phyloP scores from a whole-genome alignment of 1,140 invertebrate genomes.

The Drosophila seguyi region DNA sequence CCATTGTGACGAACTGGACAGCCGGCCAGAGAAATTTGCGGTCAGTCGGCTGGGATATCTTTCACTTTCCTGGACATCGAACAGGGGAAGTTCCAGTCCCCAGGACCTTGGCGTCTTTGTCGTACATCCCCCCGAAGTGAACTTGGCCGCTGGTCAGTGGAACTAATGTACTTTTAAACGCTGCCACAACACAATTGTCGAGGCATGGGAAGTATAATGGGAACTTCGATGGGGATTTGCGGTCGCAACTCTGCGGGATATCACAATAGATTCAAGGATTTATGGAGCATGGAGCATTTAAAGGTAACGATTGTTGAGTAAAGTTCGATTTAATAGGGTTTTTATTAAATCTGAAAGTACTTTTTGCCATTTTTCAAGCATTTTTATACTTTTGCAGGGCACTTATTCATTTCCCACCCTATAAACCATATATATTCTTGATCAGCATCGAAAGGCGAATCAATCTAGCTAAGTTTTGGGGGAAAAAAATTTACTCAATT shows the following conservation, averaged over 20 bases:
- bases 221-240: constrained; percentile 39
- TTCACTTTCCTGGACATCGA: constrained; percentile 27
- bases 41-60: constrained; percentile 47
- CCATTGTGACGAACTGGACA: constrained; percentile 80
- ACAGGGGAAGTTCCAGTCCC: background rate
- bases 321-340: background rate
- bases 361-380: background rate
- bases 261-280: constrained; percentile 36
- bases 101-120: constrained; percentile 19
- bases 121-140: constrained; percentile 18
- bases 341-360: background rate
- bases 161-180: constrained; percentile 80
- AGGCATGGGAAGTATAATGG: constrained; percentile 19
- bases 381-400: background rate
- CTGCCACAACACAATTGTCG: constrained; percentile 32
- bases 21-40: constrained; percentile 50
- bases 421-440: too few relatives aligned
- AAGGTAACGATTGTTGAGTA: constrained; percentile 13
- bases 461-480: too few relatives aligned
- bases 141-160: constrained; percentile 36
- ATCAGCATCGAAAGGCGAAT: too few relatives aligned
- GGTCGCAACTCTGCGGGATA: constrained; percentile 40
- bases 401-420: too few relatives aligned
- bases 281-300: constrained; percentile 6
- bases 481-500: too few relatives aligned